Conservation (phyloP, 2,888 invertebrate genomes). For the Apamea epomidion region DNA sequence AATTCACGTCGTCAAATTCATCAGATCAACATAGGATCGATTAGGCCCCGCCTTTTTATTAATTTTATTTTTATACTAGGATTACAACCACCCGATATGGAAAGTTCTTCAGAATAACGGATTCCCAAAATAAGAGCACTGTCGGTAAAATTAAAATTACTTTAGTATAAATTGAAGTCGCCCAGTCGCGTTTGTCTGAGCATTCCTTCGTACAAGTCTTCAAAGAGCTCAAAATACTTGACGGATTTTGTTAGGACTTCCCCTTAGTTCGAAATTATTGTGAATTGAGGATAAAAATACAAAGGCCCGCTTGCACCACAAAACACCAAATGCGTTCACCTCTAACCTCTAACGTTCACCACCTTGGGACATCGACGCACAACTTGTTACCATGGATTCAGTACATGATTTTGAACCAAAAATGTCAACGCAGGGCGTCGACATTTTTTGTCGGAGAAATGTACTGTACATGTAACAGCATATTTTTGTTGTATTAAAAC, state of each 20-base stretch:
- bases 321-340: neutral
- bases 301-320: neutral
- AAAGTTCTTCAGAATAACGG: neutral
- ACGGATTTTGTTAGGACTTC: neutral
- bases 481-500: too few species aligned
- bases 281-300: slow-evolving; percentile 16
- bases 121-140: neutral
- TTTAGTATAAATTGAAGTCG: neutral
- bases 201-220: too few species aligned
- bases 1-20: neutral
- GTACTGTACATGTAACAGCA: too few species aligned
- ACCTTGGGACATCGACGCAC: neutral
- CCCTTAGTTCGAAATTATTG: neutral
- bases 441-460: too few species aligned
- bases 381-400: too few species aligned
- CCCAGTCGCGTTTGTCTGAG: neutral
- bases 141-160: neutral
- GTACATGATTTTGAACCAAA: too few species aligned
- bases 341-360: too few species aligned
- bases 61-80: neutral
- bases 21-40: slow-evolving; percentile 19
- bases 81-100: neutral
- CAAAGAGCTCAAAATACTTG: neutral
- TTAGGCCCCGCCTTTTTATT: slow-evolving; percentile 12
- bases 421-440: too few species aligned